Base-by-base conservation (phyloP, 2,888 invertebrate genomes). In the Drosophila lacicola region DNA sequence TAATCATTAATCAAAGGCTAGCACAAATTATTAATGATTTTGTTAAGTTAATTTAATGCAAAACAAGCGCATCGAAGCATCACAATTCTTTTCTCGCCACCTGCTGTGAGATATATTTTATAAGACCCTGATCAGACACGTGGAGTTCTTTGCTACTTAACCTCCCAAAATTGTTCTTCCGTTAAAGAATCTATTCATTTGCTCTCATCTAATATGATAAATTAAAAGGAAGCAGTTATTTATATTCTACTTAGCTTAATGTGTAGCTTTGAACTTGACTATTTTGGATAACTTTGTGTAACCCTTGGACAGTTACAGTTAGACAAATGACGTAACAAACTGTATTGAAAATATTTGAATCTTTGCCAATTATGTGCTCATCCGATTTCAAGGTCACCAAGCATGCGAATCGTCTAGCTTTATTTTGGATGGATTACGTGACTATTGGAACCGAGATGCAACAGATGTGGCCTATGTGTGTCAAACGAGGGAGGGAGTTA, bases 281-380 rank as follows among this genome's bases (percentile, higher is more conserved):
- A 51, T 39, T 39, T 29, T n/a, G 25, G 5, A 4, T 29, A 17
- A 25, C 25, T 25, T 19, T 37, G 19, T 19, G 19, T 45, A 50
- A 42, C n/a, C 10, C 10, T 64, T 51, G 9, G 33, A 14, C 6
- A 46, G 21, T 49, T 25, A 51, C 36, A 39, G 34, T 47, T 68
- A 41, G 44, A n/a, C 33, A 47, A 17, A 11, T 14, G 21, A 49
- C 56, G 37, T 65, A 21, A 60, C 51, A 19, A 64, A 47, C 9
- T 25, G 25, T 19, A 19, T 37, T 13, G 14, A 25, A 37, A 42
- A n/a, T 19, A 10, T 71, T 86, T 86, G 83, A 78, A 41, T 64
- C 69, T 53, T 60, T 86, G 83, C 83, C 83, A 83, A 86, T 50
- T 67, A 53, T 80, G 56, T 55, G 64, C 25, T 78, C 81, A 82